Conservation (phyloP, 2,113 vertebrate genomes). For the Myodes glareolus region DNA sequence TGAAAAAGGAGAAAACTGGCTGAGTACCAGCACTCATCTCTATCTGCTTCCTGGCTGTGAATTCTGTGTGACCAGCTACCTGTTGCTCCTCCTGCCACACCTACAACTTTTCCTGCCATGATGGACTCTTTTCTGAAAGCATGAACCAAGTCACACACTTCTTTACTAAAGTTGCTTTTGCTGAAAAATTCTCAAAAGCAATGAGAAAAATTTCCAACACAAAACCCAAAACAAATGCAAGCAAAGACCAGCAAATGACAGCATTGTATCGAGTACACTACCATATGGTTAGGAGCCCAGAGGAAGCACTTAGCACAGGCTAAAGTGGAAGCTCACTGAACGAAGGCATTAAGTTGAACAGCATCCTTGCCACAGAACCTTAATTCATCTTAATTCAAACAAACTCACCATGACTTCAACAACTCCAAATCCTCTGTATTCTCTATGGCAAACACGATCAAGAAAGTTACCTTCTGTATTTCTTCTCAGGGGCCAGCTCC, state of each 20-base stretch:
- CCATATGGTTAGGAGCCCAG: no score
- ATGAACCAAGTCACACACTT: background rate
- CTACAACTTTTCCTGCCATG: background rate
- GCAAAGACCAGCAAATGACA: background rate
- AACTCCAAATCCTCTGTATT: background rate
- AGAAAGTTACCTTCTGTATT: background rate
- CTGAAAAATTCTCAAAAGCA: background rate
- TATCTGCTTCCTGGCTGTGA: background rate
- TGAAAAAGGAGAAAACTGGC: background rate
- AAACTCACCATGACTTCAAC: background rate
- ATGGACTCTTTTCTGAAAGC: background rate
- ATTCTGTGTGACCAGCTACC: background rate
- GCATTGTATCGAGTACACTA: rapidly evolving
- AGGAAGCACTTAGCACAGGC: background rate
- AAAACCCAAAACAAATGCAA: background rate
- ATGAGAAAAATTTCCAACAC: background rate
- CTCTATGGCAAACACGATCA: background rate
- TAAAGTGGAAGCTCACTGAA: background rate
- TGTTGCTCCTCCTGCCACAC: background rate
- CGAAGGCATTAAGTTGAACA: background rate
- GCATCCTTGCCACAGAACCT: background rate
- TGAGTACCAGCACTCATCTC: background rate
- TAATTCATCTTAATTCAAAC: background rate
- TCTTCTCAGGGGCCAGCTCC: background rate
- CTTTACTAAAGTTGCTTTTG: background rate